Evolutionary conservation across 2,797 vertebrate genomes (phyloP), one percentile per base, ranked within the genome.

Genomic region (Melanotaenia maccullochi): DNA sequence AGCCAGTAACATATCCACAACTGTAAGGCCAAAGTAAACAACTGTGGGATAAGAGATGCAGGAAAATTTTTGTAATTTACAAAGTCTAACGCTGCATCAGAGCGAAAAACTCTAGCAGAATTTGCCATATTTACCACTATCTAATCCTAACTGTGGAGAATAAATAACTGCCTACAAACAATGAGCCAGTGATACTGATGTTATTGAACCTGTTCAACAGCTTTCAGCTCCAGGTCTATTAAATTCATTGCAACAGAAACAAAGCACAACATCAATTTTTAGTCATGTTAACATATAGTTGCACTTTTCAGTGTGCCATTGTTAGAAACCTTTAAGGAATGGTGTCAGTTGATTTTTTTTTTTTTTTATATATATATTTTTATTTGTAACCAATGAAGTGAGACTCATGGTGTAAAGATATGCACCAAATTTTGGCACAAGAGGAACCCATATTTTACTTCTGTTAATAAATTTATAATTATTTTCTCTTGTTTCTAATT

Each of bases 121-220:
- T 16, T 28, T 44, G 18, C 40, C 38, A 44, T 40, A 38, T 61
- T 28, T 20, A 44, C 40, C 16, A 9, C 1, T 6, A 44, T 60
- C 36, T 60, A 18, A 25, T 60, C 25, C 3, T 30, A 20, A 61
- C 16, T 25, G 9, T 12, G 13, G 14, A 30, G 24, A 9, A 9
- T 5, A 30, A 61, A 30, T 8, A 35, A 8, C 28, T 12, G 2
- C 18, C 20, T 33, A 28, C 32, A 28, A 42, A 61, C 22, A 42
- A 60, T 1, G 8, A 54, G 51, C 8, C 11, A 32, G 18, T 9
- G 16, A 9, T 30, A 7, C 13, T 14, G 25, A 44, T 49, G 30
- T 24, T 52, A 51, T 25, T 9, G 9, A 65, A 65, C 62, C 49
- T 54, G 62, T 51, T 64, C 22, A 16, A 18, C 22, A 16, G 36